These are phyloP conservation scores for Cantharis nigra DNA, from an alignment of 2,888 invertebrate genomes.

Conservation along the genomic window DNA sequence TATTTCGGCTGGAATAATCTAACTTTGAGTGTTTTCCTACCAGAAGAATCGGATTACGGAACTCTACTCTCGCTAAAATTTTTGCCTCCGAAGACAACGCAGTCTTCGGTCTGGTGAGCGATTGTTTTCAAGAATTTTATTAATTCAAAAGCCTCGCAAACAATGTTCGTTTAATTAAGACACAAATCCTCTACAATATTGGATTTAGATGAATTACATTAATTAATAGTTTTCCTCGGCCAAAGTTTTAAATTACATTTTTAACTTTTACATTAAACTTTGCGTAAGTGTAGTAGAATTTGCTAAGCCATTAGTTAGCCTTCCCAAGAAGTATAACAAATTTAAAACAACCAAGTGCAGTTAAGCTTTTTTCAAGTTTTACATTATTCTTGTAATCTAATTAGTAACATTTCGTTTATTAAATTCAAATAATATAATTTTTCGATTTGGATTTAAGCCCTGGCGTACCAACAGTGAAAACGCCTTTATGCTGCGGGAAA, in stretches of 20 bases:
- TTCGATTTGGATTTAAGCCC: too few relatives aligned
- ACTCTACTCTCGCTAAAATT: neutral
- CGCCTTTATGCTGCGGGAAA: too few relatives aligned
- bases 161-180: neutral
- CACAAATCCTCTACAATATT: neutral
- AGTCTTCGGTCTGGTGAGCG: neutral
- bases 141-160: neutral
- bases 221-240: neutral
- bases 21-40: neutral
- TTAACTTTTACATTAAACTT: neutral
- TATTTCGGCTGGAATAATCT: neutral
- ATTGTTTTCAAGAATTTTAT: neutral
- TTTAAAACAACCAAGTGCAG: neutral
- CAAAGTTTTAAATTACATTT: neutral
- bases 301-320: neutral
- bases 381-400: neutral
- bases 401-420: neutral
- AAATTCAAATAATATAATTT: neutral
- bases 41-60: neutral
- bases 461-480: too few relatives aligned
- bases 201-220: neutral
- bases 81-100: neutral
- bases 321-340: neutral
- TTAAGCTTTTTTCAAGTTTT: neutral
- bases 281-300: neutral